These are phyloP conservation scores for Macrosiphum euphorbiae DNA, from an alignment of 2,888 invertebrate species.

Conservation along the genomic window DNA sequence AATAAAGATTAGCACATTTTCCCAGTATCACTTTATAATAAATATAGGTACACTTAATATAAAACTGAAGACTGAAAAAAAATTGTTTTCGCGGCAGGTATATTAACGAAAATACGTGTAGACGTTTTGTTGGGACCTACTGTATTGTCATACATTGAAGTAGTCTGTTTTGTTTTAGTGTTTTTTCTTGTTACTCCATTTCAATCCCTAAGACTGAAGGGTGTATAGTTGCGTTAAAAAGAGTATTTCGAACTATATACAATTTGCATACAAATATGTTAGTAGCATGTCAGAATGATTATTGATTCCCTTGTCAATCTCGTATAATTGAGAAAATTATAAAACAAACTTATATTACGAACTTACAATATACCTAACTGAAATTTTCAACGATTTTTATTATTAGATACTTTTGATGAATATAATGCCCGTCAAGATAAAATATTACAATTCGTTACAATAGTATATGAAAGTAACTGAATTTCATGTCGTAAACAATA, in stretches of 20 bases:
- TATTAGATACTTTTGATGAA: neutral
- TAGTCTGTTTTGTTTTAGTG: neutral
- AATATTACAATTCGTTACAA: slow-evolving; percentile 15
- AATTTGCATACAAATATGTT: neutral
- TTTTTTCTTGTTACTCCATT: neutral
- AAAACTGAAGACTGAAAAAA: neutral
- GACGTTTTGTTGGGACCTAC: neutral
- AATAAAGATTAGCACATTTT: neutral
- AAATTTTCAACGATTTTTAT: neutral
- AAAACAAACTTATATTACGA: neutral
- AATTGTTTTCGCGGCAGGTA: neutral
- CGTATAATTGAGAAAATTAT: slow-evolving; percentile 3
- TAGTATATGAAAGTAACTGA: neutral
- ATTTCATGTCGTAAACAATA: neutral
- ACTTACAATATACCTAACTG: neutral
- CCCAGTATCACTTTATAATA: too few relatives aligned
- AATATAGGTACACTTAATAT: too few relatives aligned
- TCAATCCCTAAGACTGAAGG: neutral
- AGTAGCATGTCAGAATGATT: neutral
- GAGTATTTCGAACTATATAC: neutral
- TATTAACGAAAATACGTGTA: neutral
- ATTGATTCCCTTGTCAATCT: neutral
- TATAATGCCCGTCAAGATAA: neutral
- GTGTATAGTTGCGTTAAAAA: neutral
- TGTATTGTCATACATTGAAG: neutral